A percentile compares a stretch with the other conserved stretches of the same genome.
phyloP scores from a whole-genome alignment of 2,888 invertebrate genomes.

The Listrodromus nycthemerus region DNA sequence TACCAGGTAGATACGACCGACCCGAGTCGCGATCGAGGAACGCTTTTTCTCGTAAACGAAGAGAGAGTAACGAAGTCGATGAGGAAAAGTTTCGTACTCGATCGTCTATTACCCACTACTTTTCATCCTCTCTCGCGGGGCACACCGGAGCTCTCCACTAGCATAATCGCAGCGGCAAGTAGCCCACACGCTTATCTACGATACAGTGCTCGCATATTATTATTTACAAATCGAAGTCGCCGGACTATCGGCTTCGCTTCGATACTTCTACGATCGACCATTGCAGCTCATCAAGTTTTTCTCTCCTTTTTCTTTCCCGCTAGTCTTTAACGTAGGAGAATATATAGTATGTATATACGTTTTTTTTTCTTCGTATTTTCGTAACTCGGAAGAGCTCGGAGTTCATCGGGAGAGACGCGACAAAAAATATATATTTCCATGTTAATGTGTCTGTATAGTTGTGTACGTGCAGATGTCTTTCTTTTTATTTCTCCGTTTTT shows the following conservation, averaged over 20 bases:
- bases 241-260: constrained; percentile 30
- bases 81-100: constrained; percentile 40
- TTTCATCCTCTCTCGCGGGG: constrained; percentile 10
- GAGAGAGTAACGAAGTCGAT: constrained; percentile 1
- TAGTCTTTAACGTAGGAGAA: constrained; percentile 53
- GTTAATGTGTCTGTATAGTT: constrained; percentile 37
- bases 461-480: constrained; percentile 9
- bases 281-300: constrained; percentile 23
- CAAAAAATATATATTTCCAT: constrained; percentile 62
- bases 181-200: constrained; percentile 47
- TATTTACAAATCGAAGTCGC: constrained; percentile 66
- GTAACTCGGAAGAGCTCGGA: constrained; percentile 62
- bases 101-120: constrained; percentile 38
- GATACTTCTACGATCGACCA: constrained; percentile 24
- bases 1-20: constrained; percentile 6
- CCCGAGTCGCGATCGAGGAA: constrained; percentile 30
- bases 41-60: constrained; percentile 48
- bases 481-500: constrained; percentile 9
- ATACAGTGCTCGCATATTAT: constrained; percentile 58
- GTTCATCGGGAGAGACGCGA: constrained; percentile 60
- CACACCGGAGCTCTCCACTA: constrained; percentile 33
- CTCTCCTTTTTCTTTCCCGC: constrained; percentile 28
- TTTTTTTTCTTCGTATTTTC: constrained; percentile 47
- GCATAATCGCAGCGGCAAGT: constrained; percentile 36
- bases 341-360: constrained; percentile 57